A percentile compares a stretch with the other conserved stretches of the same genome.
These are phyloP conservation scores for Microcebus tavaratra DNA, from an alignment of 2,113 vertebrate genomes.

Conservation along the genomic window DNA sequence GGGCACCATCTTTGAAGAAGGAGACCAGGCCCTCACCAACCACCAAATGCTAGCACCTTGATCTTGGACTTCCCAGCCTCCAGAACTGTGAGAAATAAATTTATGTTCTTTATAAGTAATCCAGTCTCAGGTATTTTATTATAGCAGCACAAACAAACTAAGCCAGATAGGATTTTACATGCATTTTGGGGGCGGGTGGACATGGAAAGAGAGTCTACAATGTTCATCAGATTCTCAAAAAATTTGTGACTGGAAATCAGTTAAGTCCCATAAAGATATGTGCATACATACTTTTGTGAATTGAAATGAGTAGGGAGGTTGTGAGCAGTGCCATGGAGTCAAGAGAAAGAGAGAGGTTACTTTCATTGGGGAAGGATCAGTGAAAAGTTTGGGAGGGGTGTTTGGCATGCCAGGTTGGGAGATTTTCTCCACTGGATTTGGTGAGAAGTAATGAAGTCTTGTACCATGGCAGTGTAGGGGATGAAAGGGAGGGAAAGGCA, in stretches of 20 bases:
- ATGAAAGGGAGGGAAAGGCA: rapidly evolving
- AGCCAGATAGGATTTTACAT: neutral
- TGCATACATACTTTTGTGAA: neutral
- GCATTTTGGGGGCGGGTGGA: neutral
- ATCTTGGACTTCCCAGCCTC: neutral
- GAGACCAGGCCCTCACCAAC: neutral
- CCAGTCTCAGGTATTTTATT: neutral
- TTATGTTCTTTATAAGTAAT: neutral
- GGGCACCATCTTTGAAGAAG: neutral
- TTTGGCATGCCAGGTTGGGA: neutral
- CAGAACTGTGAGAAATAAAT: neutral
- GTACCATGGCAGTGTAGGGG: neutral
- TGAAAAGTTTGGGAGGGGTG: neutral
- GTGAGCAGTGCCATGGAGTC: neutral
- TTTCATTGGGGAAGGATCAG: neutral
- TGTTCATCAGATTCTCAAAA: neutral
- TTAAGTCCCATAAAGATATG: neutral
- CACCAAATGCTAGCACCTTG: neutral
- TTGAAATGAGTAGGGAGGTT: neutral
- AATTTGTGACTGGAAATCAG: neutral
- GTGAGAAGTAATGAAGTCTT: neutral
- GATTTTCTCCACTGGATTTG: neutral
- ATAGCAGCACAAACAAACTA: neutral
- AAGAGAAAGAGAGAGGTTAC: neutral
- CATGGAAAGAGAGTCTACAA: neutral